These are phyloP conservation scores for Siphamia tubifer DNA, from an alignment of 2,113 vertebrate species.

Conservation along the genomic window DNA sequence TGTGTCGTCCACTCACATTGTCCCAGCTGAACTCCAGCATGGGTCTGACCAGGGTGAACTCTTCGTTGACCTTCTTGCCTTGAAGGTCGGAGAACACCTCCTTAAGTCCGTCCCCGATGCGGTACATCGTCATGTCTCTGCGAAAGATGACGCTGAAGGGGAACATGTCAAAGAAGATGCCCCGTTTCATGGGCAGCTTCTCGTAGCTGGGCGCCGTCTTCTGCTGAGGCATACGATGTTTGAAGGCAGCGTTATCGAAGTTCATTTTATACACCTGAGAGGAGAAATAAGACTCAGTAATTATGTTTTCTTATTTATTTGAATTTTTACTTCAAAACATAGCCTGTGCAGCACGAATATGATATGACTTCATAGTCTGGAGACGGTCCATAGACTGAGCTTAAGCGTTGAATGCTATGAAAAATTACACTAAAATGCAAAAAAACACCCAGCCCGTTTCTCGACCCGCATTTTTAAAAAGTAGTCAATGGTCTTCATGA, in stretches of 20 bases:
- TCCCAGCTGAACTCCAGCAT: constrained; percentile 84
- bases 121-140: constrained; percentile 81
- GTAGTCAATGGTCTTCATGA: no score
- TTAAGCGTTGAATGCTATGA: no score
- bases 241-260: constrained; percentile 82
- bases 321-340: no score
- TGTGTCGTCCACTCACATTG: no score
- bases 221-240: constrained; percentile 79
- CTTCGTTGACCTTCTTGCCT: constrained; percentile 80
- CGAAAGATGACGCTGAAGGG: constrained; percentile 81
- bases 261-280: constrained; percentile 81
- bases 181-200: constrained; percentile 81
- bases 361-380: no score
- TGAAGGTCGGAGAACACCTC: constrained; percentile 81
- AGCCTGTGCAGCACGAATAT: no score
- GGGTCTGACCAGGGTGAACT: constrained; percentile 78
- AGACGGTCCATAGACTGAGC: no score
- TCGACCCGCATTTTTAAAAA: no score
- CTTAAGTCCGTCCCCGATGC: constrained; percentile 77
- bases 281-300: not conserved
- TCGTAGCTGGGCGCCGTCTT: constrained; percentile 79
- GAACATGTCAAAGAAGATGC: constrained; percentile 82
- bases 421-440: no score
- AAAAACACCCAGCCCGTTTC: no score
- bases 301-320: no score